Conservation (phyloP, 2,113 vertebrate genomes). For the Hippocampus barbouri region DNA sequence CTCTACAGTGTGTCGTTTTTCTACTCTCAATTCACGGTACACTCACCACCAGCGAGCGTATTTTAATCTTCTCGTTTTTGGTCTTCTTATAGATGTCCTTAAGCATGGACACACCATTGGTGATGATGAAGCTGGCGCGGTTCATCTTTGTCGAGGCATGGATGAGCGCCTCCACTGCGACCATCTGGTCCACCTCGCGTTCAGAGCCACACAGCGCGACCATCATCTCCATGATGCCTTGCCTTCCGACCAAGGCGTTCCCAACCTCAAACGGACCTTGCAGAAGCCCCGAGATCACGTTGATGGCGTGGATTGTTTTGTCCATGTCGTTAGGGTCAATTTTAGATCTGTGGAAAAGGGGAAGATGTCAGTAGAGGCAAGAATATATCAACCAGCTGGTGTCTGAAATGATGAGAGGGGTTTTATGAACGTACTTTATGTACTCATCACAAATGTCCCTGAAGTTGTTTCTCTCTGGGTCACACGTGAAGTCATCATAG, state of each 20-base stretch:
- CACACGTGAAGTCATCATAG: conserved; percentile 88
- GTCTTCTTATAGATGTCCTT: conserved; percentile 98
- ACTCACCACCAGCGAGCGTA: conserved; percentile 91
- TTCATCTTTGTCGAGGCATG: conserved; percentile 93
- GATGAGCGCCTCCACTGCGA: conserved; percentile 93
- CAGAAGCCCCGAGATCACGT: conserved; percentile 87
- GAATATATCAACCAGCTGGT: neutral
- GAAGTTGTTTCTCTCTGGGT: conserved; percentile 87
- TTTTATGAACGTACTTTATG: conserved; percentile 77
- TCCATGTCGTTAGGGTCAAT: conserved; percentile 96
- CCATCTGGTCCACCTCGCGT: conserved; percentile 90
- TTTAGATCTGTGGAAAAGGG: conserved; percentile 75
- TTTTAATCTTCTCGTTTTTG: conserved; percentile 96
- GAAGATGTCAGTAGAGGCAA: neutral
- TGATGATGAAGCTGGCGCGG: conserved; percentile 91
- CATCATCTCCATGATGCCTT: conserved; percentile 99
- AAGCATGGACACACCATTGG: conserved; percentile 86
- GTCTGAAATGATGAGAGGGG: neutral
- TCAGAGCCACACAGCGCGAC: conserved; percentile 90
- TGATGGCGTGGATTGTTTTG: conserved; percentile 91
- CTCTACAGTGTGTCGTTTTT: neutral
- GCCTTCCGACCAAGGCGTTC: conserved; percentile 82
- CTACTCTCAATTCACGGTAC: neutral
- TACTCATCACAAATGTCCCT: conserved; percentile 87
- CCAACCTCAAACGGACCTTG: conserved; percentile 95